These are phyloP conservation scores for Acanthurus leucopareius DNA, from an alignment of 2,797 vertebrate genomes.

Conservation along the genomic window DNA sequence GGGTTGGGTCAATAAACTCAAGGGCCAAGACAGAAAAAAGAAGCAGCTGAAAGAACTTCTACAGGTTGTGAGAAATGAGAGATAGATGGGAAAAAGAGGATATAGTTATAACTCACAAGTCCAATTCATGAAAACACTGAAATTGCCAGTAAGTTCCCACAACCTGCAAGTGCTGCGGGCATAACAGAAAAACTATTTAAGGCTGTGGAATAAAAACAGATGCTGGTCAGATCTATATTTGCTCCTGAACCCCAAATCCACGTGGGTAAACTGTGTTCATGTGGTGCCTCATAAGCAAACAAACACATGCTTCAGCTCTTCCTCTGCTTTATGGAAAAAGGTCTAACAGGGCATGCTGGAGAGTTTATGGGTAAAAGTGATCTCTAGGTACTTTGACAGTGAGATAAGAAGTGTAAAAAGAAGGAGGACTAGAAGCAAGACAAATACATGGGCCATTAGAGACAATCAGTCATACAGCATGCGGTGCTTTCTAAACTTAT, in stretches of 20 bases:
- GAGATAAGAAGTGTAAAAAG: constrained; percentile 28
- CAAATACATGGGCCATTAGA: constrained; percentile 31
- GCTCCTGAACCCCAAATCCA: constrained; percentile 33
- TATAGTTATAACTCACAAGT: constrained; percentile 39
- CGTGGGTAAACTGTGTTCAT: constrained; percentile 41
- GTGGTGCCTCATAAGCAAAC: constrained; percentile 63
- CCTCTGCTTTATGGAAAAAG: constrained; percentile 50
- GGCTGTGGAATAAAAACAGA: constrained; percentile 67
- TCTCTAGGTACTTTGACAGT: constrained; percentile 16
- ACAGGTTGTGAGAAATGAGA: constrained; percentile 57
- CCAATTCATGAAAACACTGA: constrained; percentile 29
- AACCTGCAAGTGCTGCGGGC: constrained; percentile 66
- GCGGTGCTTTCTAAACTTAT: constrained; percentile 16
- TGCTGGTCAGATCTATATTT: constrained; percentile 44
- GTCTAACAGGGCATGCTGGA: constrained; percentile 47
- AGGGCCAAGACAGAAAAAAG: constrained; percentile 31
- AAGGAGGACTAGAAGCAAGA: constrained; percentile 10
- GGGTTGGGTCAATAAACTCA: constrained; percentile 38
- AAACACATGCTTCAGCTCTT: constrained; percentile 39
- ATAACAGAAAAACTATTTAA: constrained; percentile 77
- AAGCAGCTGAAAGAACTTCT: constrained; percentile 59
- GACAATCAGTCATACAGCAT: constrained; percentile 17
- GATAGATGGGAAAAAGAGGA: constrained; percentile 52
- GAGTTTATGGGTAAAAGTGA: constrained; percentile 36
- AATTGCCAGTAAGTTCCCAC: constrained; percentile 51